Evolutionary conservation across 2,113 vertebrate species (phyloP), one percentile per base, ranked within the genome.

Genomic region (Oncorhynchus nerka): DNA sequence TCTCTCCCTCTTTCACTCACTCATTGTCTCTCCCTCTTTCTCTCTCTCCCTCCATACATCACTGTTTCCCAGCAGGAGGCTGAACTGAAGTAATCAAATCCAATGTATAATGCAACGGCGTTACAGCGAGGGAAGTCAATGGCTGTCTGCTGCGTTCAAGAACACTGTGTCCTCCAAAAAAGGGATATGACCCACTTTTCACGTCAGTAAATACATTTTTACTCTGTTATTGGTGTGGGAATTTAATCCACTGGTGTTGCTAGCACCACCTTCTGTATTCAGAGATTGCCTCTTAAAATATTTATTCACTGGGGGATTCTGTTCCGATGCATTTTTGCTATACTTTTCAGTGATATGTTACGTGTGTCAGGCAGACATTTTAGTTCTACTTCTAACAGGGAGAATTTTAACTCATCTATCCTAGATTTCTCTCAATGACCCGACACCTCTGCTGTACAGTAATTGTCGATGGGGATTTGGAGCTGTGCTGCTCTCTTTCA

Each of bases 111-210:
- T 55, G 16, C 16, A 55, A 55, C 69, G 48, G 61, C 20, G 19
- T 22, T 34, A 51, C 39, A 71, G 51, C 4, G 16, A 55, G 68
- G 28, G 39, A 76, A 70, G 75, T 55, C 68, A 59, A 39, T 51
- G 16, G 34, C n/a, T 45, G 16, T 45, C n/a, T 45, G 34, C 75
- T 62, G 57, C 24, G 32, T 34, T 77, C 39, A 65, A 59, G 51
- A 32, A 49, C 68, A 28, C 51, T 62, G 22, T 77, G 75, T 48
- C 24, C 39, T 48, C 57, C 57, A 65, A 66, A 48, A 71, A 13
- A 77, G 68, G 22, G 61, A 57, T 12, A 16, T 77, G 75, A 77
- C 75, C 69, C 70, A 77, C n/a, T 77, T 77, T 66, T 48, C 39
- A 48, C 57, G 26, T 39, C 11, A 62, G 67, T 55, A 55, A 3